Conservation (phyloP, 2,113 vertebrate species). For the Epinephelus moara region DNA sequence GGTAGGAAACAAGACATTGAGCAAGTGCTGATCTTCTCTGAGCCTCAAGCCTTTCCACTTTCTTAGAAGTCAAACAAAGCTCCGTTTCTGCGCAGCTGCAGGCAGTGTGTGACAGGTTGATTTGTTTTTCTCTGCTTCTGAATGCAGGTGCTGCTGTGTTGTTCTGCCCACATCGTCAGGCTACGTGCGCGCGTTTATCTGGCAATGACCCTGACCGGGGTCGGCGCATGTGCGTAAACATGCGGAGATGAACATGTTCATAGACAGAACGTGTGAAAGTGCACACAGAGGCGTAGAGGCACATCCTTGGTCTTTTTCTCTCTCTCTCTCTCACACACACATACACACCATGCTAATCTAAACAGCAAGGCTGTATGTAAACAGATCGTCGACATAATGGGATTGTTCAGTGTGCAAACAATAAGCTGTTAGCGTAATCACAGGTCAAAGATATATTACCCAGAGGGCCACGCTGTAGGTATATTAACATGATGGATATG, state of each 20-base stretch:
- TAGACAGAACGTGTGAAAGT: constrained; percentile 23
- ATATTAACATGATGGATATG: constrained; percentile 84
- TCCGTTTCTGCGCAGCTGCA: constrained; percentile 34
- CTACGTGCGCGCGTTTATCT: constrained; percentile 18
- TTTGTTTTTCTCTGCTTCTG: constrained; percentile 36
- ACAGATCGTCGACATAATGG: constrained; percentile 84
- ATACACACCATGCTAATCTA: constrained; percentile 71
- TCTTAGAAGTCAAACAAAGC: constrained; percentile 62
- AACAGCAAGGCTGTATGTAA: constrained; percentile 82
- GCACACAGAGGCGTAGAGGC: constrained; percentile 42
- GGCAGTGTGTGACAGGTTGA: constrained; percentile 31
- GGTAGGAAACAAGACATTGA: constrained; percentile 50
- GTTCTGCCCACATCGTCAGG: constrained; percentile 24
- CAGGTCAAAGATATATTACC: constrained; percentile 83
- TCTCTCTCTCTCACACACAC: background rate
- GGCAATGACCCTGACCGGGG: constrained; percentile 44
- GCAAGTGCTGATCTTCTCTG: constrained; percentile 59
- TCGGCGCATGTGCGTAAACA: constrained; percentile 20
- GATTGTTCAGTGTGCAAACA: constrained; percentile 86
- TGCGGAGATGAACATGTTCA: constrained; percentile 19
- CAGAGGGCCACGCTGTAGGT: constrained; percentile 75
- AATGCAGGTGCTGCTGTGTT: constrained; percentile 10
- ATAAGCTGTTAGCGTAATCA: constrained; percentile 86
- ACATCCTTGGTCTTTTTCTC: constrained; percentile 22
- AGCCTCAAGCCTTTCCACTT: constrained; percentile 56